Base-by-base conservation (phyloP, 2,113 vertebrate species). In the western clawed frog (Xenopus tropicalis) region DNA sequence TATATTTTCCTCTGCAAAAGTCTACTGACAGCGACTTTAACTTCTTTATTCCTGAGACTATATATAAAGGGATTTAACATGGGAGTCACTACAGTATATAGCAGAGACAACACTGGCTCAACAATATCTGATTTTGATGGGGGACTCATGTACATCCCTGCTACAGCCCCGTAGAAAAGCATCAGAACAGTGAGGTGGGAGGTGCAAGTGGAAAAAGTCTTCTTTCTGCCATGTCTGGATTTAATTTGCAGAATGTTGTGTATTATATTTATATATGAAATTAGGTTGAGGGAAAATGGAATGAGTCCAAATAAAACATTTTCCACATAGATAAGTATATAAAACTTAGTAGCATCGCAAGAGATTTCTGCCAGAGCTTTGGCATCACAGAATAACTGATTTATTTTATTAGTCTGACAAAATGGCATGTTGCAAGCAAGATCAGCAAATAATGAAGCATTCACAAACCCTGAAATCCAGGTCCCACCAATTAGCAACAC, bases 361-460 rank as follows among this genome's bases (percentile, higher is more conserved):
- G 80, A 80, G 16, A 82, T 70, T 8, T 44, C 71, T 48, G 79
- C 59, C 6, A 83, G 69, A 24, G 72, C 58, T 0, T 63, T 75
- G 42, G 83, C 17, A 69, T 84, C 85, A 44, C 85, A 84, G 57
- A 82, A 79, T 42, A 80, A 80, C 24, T 84, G 79, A 21, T 74
- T 70, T 21, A 82, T 42, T 12, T 23, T 70, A 1, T 73, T 71
- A 5, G 29, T 13, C 42, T 78, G 67, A 58, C 82, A 80, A 80
- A 82, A 82, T 22, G 43, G 1, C 48, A 79, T 13, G 0, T 1
- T 42, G 43, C 25, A 61, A 29, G 74, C 73, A 14, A 81, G 68
- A 54, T 78, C 29, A 16, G 79, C 79, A 11, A 82, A 76, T 17
- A 76, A 71, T 19, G 78, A 44, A 19, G 81, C 74, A 4, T 74